These are phyloP conservation scores for Unio pictorum DNA, from an alignment of 2,888 invertebrate genomes.

Conservation along the genomic window DNA sequence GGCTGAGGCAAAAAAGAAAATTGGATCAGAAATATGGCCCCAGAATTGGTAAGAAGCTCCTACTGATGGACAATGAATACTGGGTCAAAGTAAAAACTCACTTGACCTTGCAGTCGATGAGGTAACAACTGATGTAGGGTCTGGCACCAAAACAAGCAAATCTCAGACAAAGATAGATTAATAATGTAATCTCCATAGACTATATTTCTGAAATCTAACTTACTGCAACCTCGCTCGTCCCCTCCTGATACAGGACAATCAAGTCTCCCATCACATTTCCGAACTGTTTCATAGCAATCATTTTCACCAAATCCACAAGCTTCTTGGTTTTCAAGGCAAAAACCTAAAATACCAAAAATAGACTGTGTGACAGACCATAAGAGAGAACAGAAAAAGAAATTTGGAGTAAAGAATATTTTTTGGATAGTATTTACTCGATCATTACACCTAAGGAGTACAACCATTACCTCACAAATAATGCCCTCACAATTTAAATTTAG, in stretches of 20 bases:
- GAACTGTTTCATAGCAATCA: conserved; percentile 40
- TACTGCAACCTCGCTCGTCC: conserved; percentile 64
- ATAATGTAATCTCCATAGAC: neutral
- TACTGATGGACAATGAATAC: too few relatives aligned
- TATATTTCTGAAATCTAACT: conserved; percentile 15
- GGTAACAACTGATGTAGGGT: neutral
- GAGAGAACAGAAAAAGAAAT: neutral
- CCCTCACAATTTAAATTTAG: too few relatives aligned
- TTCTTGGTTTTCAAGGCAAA: conserved; percentile 40
- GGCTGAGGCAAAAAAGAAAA: too few relatives aligned
- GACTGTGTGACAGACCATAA: neutral
- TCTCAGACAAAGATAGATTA: neutral
- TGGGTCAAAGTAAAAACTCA: too few relatives aligned
- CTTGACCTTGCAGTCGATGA: too few relatives aligned
- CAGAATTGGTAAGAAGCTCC: too few relatives aligned
- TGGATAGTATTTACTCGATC: too few relatives aligned
- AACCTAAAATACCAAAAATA: conserved; percentile 28
- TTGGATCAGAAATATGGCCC: too few relatives aligned
- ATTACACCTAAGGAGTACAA: too few relatives aligned
- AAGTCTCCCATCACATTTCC: conserved; percentile 63
- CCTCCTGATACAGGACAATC: conserved; percentile 58
- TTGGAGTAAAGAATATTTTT: neutral
- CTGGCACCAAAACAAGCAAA: neutral
- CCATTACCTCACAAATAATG: too few relatives aligned
- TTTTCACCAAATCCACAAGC: conserved; percentile 37